Evolutionary conservation across 2,113 vertebrate species (phyloP), one percentile per base, ranked within the genome.

Genomic region (Aythya baeri): DNA sequence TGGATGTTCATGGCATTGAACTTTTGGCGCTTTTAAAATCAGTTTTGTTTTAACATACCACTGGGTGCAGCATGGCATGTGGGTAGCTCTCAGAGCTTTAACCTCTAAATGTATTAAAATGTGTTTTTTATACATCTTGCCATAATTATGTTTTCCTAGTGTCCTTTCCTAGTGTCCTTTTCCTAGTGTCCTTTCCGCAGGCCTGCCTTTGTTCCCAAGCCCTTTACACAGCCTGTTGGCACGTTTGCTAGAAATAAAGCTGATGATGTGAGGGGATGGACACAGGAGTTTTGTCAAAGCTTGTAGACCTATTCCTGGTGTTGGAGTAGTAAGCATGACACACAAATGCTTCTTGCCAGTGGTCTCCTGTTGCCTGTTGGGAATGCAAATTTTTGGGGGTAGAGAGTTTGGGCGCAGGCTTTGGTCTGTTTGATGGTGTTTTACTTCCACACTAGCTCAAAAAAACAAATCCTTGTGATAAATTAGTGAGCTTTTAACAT

Each of bases 221-320:
- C 25, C 23, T 12, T 71, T 81, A 43, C 1, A 0, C 7, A 27
- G 15, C 46, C 26, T 65, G 26, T 0, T 0, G 50, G 76, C 32
- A 74, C 32, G 9, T 52, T 71, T 77, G 25, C 50, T 73, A 46
- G 67, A 75, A 91, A 68, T 52, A 83, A 54, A 59, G 6, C 0
- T 21, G 57, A 8, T 57, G 50, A 68, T 75, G 32, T 73, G 8
- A 68, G 34, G 23, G 31, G 27, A 57, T 31, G 31, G 57, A 29
- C 12, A 12, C 73, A 86, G 73, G 43, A 84, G 9, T 21, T 27
- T 26, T 32, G 13, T 65, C 10, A 2, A n/a, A 54, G 26, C 44
- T 57, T n/a, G 46, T n/a, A 63, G 71, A 59, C 8, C 16, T 63
- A 58, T 65, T 70, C 46, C 43, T 55, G 17, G 74, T 36, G 46